phyloP scores from a whole-genome alignment of 2,888 invertebrate species.

The Dugesia japonica region DNA sequence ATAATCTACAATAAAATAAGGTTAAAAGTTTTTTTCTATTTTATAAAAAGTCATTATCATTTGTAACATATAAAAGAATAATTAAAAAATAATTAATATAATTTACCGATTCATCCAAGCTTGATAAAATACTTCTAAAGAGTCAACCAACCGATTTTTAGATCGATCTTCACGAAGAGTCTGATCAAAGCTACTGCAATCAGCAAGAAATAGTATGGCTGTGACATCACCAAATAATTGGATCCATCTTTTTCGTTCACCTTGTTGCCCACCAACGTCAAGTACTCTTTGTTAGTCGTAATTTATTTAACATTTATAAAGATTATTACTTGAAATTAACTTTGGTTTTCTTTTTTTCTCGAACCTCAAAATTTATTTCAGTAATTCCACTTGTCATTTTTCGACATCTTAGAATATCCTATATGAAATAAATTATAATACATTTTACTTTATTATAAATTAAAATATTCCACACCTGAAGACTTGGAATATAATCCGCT shows the following conservation, averaged over 20 bases:
- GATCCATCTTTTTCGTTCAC: conserved; percentile 68
- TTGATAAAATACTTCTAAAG: conserved; percentile 59
- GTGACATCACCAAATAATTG: conserved; percentile 67
- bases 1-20: too few species aligned
- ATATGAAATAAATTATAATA: background rate
- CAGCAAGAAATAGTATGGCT: conserved; percentile 64
- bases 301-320: too few species aligned
- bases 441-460: background rate
- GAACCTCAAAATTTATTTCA: conserved; percentile 29
- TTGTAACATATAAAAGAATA: too few species aligned
- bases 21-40: too few species aligned
- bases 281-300: conserved; percentile 53
- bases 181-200: conserved; percentile 66
- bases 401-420: conserved; percentile 29
- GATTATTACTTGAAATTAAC: conserved; percentile 29
- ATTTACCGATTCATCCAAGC: conserved; percentile 61
- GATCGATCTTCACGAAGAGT: conserved; percentile 57
- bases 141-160: conserved; percentile 60
- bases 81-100: background rate
- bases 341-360: conserved; percentile 20
- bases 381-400: conserved; percentile 30
- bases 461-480: conserved; percentile 4
- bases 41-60: too few species aligned
- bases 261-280: conserved; percentile 68
- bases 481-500: conserved; percentile 21